Conservation (phyloP, 1,140 invertebrate species). For the Microplitis mediator region DNA sequence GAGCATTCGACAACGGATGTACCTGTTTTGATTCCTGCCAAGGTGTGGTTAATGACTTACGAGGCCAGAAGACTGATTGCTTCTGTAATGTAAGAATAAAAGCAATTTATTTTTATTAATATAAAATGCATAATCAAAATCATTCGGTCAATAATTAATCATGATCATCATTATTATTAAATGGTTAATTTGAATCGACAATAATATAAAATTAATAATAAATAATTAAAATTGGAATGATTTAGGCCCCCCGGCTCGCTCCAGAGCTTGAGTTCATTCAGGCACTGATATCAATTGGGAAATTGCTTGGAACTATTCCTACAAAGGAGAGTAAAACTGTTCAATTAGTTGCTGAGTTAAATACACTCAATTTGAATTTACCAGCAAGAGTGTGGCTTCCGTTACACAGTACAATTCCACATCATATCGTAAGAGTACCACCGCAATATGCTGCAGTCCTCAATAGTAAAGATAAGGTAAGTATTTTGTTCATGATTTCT, state of each 20-base stretch:
- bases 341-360: conserved; percentile 88
- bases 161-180: neutral
- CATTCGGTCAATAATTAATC: no score
- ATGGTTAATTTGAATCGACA: neutral
- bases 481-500: conserved; percentile 3
- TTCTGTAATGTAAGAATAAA: conserved; percentile 70
- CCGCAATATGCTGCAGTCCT: conserved; percentile 95
- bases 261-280: conserved; percentile 88
- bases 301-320: conserved; percentile 83
- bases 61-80: conserved; percentile 75
- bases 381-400: conserved; percentile 98
- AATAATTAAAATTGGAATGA: neutral
- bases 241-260: conserved; percentile 77
- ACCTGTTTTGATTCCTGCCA: conserved; percentile 80
- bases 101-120: neutral
- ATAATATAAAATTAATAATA: neutral
- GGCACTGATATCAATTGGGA: conserved; percentile 88
- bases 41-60: conserved; percentile 77
- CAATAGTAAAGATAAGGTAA: conserved; percentile 97
- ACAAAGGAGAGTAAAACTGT: conserved; percentile 95
- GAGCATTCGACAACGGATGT: conserved; percentile 96
- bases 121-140: no score
- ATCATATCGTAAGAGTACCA: conserved; percentile 90
- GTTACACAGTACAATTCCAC: conserved; percentile 71
- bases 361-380: conserved; percentile 93